Conservation (phyloP, 2,888 invertebrate species). For the Lasioglossum zephyrum region DNA sequence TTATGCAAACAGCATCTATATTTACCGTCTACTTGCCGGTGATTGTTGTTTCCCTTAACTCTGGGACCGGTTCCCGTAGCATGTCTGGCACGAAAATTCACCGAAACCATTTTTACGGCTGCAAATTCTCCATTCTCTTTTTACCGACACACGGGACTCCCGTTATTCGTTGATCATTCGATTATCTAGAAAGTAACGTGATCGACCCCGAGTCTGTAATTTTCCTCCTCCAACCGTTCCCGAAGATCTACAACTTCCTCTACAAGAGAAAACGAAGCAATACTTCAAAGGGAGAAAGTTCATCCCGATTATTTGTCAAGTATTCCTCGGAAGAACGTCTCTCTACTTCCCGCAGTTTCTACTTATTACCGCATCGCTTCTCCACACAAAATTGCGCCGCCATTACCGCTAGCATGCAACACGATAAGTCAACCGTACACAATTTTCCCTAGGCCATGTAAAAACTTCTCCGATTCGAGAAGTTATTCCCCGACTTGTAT, state of each 20-base stretch:
- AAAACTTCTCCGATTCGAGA: neutral
- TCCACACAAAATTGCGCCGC: neutral
- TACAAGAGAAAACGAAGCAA: neutral
- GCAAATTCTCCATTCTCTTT: conserved; percentile 8
- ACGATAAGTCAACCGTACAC: neutral
- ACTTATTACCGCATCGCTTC: neutral
- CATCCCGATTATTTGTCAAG: neutral
- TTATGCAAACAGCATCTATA: conserved; percentile 55
- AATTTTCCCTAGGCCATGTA: neutral
- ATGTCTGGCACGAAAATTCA: conserved; percentile 36
- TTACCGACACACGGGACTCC: neutral
- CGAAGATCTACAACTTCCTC: neutral
- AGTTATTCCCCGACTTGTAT: neutral
- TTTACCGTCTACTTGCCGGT: conserved; percentile 31
- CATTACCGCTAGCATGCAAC: neutral
- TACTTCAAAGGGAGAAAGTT: neutral
- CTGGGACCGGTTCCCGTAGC: conserved; percentile 15
- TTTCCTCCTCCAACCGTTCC: neutral
- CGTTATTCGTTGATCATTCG: neutral
- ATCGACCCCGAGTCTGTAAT: neutral
- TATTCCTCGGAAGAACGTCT: neutral
- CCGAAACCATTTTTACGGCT: neutral
- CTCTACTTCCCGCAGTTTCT: neutral
- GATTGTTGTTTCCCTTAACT: conserved; percentile 40
- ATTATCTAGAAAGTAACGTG: conserved; percentile 3